Evolutionary conservation across 2,113 vertebrate species (phyloP).

Genomic region (Platycercus adscitus): DNA sequence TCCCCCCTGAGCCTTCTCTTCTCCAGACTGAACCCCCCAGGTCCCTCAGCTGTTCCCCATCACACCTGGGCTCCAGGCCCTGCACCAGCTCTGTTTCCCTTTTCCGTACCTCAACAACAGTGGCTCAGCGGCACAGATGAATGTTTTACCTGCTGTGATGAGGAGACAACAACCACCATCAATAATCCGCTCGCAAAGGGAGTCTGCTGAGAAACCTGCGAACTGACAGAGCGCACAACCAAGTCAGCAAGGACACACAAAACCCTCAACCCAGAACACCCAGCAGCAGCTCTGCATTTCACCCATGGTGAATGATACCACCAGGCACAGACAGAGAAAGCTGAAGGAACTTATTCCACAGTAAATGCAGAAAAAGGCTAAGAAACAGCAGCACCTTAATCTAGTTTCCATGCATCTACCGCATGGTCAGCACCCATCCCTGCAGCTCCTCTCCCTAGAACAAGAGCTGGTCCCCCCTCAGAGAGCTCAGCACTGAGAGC

Average conservation of each 20-base stretch:
- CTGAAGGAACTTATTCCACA: background rate
- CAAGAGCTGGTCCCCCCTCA: background rate
- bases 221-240: constrained; percentile 78
- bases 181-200: constrained; percentile 91
- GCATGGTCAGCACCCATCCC: background rate
- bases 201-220: constrained; percentile 95
- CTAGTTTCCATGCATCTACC: background rate
- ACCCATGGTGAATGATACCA: background rate
- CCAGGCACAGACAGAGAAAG: background rate
- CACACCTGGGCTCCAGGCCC: background rate
- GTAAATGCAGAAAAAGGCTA: background rate
- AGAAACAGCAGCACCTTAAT: background rate
- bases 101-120: background rate
- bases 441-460: background rate
- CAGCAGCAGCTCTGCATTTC: background rate
- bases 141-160: constrained; percentile 87
- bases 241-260: background rate
- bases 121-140: background rate
- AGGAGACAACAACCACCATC: constrained; percentile 89
- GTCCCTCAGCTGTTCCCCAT: background rate
- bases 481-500: background rate
- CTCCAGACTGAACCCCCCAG: background rate
- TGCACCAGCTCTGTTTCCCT: background rate
- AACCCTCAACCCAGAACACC: background rate
- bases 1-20: background rate